Conservation (phyloP, 2,888 invertebrate genomes). For the Diachrysia chrysitis region DNA sequence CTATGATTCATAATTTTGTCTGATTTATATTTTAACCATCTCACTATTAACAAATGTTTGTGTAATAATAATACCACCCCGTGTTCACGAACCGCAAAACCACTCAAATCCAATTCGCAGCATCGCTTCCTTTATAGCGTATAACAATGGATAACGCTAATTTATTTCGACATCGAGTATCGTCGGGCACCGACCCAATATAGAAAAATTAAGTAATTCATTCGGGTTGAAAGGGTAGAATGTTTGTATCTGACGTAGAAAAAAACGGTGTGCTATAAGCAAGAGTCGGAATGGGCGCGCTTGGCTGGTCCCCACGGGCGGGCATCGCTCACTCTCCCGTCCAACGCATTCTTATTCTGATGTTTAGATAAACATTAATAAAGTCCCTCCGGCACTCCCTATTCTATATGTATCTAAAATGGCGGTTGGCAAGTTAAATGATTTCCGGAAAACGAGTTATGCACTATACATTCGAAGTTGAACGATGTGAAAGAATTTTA, state of each 20-base stretch:
- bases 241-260: slow-evolving; percentile 85
- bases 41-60: slow-evolving; percentile 66
- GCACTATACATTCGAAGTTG: slow-evolving; percentile 62
- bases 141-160: slow-evolving; percentile 79
- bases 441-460: slow-evolving; percentile 84
- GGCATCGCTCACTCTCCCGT: slow-evolving; percentile 73
- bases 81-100: slow-evolving; percentile 70
- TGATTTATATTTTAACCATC: slow-evolving; percentile 40
- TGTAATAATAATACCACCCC: slow-evolving; percentile 66
- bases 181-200: slow-evolving; percentile 76
- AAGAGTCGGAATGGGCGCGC: slow-evolving; percentile 81
- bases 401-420: slow-evolving; percentile 74
- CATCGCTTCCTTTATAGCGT: slow-evolving; percentile 68
- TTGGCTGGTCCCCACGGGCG: slow-evolving; percentile 78
- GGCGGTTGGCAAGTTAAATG: slow-evolving; percentile 81
- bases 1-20: slow-evolving; percentile 35
- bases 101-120: slow-evolving; percentile 74
- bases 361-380: slow-evolving; percentile 87
- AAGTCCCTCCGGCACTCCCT: slow-evolving; percentile 72
- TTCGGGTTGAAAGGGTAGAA: slow-evolving; percentile 85
- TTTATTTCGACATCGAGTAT: slow-evolving; percentile 82
- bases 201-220: slow-evolving; percentile 88
- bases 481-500: slow-evolving; percentile 80
- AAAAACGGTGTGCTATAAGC: slow-evolving; percentile 80
- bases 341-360: slow-evolving; percentile 83